Percentiles rank a stretch among this genome's conserved stretches.
Evolutionary conservation across 2,888 invertebrate species (phyloP).

Genomic region (Apoda limacodes): DNA sequence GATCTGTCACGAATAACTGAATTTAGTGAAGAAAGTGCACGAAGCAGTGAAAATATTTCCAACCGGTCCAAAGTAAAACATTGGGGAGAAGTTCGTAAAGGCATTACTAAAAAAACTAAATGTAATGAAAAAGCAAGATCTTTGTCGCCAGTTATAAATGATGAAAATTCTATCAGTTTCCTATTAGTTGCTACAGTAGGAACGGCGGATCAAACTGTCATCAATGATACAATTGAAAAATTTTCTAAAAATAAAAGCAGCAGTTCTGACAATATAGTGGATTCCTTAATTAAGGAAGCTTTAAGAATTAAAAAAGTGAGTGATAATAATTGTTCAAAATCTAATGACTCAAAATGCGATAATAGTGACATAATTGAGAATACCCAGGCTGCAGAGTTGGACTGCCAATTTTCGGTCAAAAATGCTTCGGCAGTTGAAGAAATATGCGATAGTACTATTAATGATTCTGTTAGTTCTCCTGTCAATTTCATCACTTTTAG

Average conservation of each 20-base stretch:
- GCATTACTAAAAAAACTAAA: no score
- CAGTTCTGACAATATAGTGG: conserved; percentile 31
- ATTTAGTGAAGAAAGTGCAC: conserved; percentile 37
- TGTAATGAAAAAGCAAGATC: no score
- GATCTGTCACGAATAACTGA: no score
- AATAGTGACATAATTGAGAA: conserved; percentile 30
- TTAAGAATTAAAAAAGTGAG: conserved; percentile 23
- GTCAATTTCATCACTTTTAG: no score
- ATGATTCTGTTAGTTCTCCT: no score
- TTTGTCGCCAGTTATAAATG: conserved; percentile 24
- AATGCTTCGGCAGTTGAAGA: no score
- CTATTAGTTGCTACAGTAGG: conserved; percentile 35
- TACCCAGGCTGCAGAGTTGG: conserved; percentile 20
- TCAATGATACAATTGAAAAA: conserved; percentile 36
- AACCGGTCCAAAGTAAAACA: no score
- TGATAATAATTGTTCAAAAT: conserved; percentile 17
- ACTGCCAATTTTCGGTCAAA: no score
- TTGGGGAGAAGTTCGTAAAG: no score
- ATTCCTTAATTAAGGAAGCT: conserved; percentile 40
- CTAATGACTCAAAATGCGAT: neutral
- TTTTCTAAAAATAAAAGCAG: conserved; percentile 31
- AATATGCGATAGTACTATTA: no score
- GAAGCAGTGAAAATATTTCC: no score
- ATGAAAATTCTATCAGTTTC: conserved; percentile 30
- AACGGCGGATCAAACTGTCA: conserved; percentile 33